These are phyloP conservation scores for Chelon labrosus DNA, from an alignment of 2,797 vertebrate genomes.

Conservation along the genomic window DNA sequence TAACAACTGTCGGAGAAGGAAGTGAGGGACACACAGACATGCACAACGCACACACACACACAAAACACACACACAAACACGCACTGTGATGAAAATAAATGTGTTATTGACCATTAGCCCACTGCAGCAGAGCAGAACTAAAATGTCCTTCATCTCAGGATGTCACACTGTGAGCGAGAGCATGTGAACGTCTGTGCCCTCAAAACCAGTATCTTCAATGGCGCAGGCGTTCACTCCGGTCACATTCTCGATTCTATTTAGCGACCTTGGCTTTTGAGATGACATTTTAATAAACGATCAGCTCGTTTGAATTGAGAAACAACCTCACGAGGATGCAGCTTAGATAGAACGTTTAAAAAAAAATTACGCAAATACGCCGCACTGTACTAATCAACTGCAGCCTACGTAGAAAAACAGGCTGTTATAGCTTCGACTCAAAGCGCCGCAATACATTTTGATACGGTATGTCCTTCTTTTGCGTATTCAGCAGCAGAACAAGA, in stretches of 20 bases:
- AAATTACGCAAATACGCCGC: slow-evolving; percentile 5
- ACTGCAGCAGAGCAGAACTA: slow-evolving; percentile 70
- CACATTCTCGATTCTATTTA: slow-evolving; percentile 20
- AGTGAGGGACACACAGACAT: slow-evolving; percentile 73
- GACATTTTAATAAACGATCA: slow-evolving; percentile 22
- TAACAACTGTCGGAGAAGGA: slow-evolving; percentile 82
- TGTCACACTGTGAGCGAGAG: slow-evolving; percentile 54
- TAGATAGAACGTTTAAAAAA: slow-evolving; percentile 3
- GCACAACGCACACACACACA: neutral
- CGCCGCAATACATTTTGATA: slow-evolving; percentile 18
- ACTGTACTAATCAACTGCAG: slow-evolving; percentile 34
- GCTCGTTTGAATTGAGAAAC: slow-evolving; percentile 10
- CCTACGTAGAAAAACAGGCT: slow-evolving; percentile 3
- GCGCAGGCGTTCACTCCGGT: slow-evolving; percentile 29
- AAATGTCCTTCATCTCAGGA: slow-evolving; percentile 73
- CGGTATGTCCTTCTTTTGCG: slow-evolving; percentile 46
- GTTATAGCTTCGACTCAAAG: slow-evolving; percentile 21
- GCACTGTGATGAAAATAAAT: slow-evolving; percentile 68
- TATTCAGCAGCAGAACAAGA: slow-evolving; percentile 55
- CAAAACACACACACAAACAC: neutral
- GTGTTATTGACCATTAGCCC: slow-evolving; percentile 75
- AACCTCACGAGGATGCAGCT: slow-evolving; percentile 13
- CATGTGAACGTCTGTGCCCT: slow-evolving; percentile 46
- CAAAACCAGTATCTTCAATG: slow-evolving; percentile 43
- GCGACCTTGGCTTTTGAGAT: slow-evolving; percentile 20